Conservation (phyloP, 2,113 vertebrate genomes). For the Sarotherodon lohbergeri region DNA sequence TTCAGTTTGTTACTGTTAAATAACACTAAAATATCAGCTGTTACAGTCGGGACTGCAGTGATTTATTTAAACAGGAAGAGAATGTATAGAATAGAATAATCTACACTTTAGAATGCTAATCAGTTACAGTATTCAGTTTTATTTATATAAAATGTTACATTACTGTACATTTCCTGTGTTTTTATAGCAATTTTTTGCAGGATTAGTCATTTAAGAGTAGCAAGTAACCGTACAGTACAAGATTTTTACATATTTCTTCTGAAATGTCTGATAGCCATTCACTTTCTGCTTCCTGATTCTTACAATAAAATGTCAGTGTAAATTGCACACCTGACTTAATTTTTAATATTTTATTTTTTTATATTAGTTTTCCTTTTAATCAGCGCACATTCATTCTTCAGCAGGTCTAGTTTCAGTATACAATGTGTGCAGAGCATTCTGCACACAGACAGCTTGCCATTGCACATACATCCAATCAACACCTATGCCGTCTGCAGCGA, state of each 20-base stretch:
- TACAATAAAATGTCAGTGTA: neutral
- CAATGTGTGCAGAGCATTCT: neutral
- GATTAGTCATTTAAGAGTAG: neutral
- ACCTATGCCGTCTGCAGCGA: neutral
- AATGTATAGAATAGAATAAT: neutral
- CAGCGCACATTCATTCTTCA: neutral
- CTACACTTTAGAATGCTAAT: neutral
- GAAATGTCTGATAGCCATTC: neutral
- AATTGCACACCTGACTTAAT: neutral
- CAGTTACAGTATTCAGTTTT: neutral
- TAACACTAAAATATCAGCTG: accelerated
- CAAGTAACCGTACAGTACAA: neutral
- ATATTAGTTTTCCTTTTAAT: neutral
- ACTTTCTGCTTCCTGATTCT: neutral
- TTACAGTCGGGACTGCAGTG: neutral
- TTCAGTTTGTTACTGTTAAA: neutral
- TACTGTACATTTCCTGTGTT: neutral
- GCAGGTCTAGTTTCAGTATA: neutral
- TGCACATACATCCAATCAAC: neutral
- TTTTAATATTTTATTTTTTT: accelerated
- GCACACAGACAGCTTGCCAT: neutral
- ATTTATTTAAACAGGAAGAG: neutral
- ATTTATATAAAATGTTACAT: neutral
- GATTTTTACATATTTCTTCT: neutral
- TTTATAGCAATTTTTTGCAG: accelerated